phyloP scores from a whole-genome alignment of 2,888 invertebrate genomes.

The Luperina nickerlii region DNA sequence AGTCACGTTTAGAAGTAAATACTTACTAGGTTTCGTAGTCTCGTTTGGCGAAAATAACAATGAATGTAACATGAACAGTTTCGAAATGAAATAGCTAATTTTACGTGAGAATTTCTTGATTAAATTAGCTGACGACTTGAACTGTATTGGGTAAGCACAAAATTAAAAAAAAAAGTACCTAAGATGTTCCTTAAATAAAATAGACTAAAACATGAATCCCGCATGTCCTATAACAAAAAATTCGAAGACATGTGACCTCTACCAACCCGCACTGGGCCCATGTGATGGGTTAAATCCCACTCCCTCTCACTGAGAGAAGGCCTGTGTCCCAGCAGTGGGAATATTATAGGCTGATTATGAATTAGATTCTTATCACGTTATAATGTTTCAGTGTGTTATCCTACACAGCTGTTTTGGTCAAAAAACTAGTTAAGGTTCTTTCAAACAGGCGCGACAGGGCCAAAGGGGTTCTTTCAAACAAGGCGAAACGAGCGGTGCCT shows the following conservation, averaged over 20 bases:
- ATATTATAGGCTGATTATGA: background rate
- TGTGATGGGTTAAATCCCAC: too few species aligned
- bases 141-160: slow-evolving; percentile 24
- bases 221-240: background rate
- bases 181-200: background rate
- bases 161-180: background rate
- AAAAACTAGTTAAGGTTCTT: background rate
- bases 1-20: background rate
- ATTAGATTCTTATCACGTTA: background rate
- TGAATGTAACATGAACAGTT: slow-evolving; percentile 34
- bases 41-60: slow-evolving; percentile 19
- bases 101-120: slow-evolving; percentile 23
- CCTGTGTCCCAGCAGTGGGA: background rate
- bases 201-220: background rate
- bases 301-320: background rate
- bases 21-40: slow-evolving; percentile 4
- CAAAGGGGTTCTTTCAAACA: too few species aligned
- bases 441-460: too few species aligned
- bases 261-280: background rate
- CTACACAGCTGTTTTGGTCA: background rate
- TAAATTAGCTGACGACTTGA: slow-evolving; percentile 15
- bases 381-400: slow-evolving; percentile 1
- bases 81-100: slow-evolving; percentile 18
- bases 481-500: too few species aligned
- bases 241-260: background rate